Base-by-base conservation (phyloP, 2,797 vertebrate genomes). In the Adelosebastes latens region DNA sequence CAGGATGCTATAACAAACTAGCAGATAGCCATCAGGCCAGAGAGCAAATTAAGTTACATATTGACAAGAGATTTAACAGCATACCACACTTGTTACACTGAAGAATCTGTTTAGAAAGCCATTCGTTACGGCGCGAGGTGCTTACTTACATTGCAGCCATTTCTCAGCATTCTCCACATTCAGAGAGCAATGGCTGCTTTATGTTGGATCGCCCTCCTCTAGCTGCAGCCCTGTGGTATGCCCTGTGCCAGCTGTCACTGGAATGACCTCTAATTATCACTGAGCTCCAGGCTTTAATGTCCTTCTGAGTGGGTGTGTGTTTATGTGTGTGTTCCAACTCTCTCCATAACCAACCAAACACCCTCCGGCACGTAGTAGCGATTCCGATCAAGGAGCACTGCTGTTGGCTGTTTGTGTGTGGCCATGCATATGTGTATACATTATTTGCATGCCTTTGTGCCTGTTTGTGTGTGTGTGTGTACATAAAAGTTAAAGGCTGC, bases 241-340 rank as follows among this genome's bases (percentile, higher is more conserved):
- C 70, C 76, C 81, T 58, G 55, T 77, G 82, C 86, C 88, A 89
- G 90, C 88, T 89, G 88, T 91, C 89, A 90, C 88, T 65, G 72
- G 75, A 88, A 85, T 94, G 89, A 91, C 87, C 85, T 88, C 87
- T 87, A 89, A 92, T 92, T 91, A 91, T 89, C 86, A 84, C 88
- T 64, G 72, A 87, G 85, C 89, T 80, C 58, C 68, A 58, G 85
- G 85, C 87, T 93, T 89, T 89, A 86, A 89, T 89, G 87, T 91
- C 88, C 84, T 80, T 71, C 13, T 86, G 83, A 86, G 88, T 88
- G 77, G 78, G 73, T 79, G 84, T 85, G 83, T 90, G 81, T 86
- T 56, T 88, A 78, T 79, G 83, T 82, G 86, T 87, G 88, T 65
- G 82, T 79, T 79, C 80, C 87, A 88, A 83, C 85, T 83, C 84